Evolutionary conservation across 2,888 invertebrate species (phyloP).

Genomic region (Leucoma salicis): DNA sequence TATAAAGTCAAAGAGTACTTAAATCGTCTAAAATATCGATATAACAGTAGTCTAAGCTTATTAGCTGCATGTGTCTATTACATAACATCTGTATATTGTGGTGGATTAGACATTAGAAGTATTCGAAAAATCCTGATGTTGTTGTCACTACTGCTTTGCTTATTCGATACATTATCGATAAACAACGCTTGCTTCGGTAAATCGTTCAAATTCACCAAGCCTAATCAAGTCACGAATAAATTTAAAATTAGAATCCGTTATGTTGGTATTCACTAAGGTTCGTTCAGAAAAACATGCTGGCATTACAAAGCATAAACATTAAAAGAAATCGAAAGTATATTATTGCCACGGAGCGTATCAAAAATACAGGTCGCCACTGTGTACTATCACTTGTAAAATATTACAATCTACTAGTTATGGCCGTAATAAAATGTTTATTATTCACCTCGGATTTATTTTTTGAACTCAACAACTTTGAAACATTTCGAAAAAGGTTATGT

Average conservation of each 20-base stretch:
- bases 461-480: constrained; percentile 24
- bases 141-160: too few relatives aligned
- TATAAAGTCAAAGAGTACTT: too few relatives aligned
- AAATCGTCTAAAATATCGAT: too few relatives aligned
- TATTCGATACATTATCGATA: too few relatives aligned
- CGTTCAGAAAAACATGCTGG: constrained; percentile 3
- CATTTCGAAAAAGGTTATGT: too few relatives aligned
- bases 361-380: constrained; percentile 20
- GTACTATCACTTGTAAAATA: constrained; percentile 19
- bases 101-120: too few relatives aligned
- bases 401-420: constrained; percentile 20
- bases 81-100: too few relatives aligned
- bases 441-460: constrained; percentile 19
- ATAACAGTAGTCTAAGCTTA: too few relatives aligned
- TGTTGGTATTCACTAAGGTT: background rate
- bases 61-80: too few relatives aligned
- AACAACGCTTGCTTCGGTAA: too few relatives aligned
- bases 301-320: constrained; percentile 8
- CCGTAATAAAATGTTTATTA: constrained; percentile 22
- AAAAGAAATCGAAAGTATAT: constrained; percentile 28
- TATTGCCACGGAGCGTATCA: constrained; percentile 23
- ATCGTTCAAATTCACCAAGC: constrained; percentile 12
- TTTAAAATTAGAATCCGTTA: constrained; percentile 1
- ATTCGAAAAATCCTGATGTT: too few relatives aligned
- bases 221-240: constrained; percentile 22